Evolutionary conservation across 2,888 invertebrate species (phyloP), one percentile per base, ranked within the genome.

Genomic region (Agrilus mali): DNA sequence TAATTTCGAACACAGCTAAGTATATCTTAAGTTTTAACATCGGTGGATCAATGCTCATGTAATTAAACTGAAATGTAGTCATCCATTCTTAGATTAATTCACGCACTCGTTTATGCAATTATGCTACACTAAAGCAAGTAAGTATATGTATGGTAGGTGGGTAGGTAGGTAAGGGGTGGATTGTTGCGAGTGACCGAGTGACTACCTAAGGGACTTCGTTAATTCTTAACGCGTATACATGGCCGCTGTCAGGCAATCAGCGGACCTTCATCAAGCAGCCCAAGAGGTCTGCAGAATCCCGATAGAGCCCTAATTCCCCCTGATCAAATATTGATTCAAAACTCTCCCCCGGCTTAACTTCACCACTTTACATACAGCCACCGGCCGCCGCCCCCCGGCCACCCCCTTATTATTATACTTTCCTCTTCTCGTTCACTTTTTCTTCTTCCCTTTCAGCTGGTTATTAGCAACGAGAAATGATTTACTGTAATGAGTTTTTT

Each of bases 401-500:
- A 55, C 57, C 50, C 55, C 51, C 48, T 53, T 51, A 53, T 51
- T n/a, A n/a, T 54, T 49, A 27, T 27, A 27, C 4, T 27, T 10
- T 27, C 27, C 27, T 27, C 27, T 27, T 8, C 27, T 27, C 27
- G 27, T 10, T 27, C 27, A 50, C 49, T 48, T 47, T 40, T 44
- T 42, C 36, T 46, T 44, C 42, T 64, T 64, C n/a, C n/a, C n/a
- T 56, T 27, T 10, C 27, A 10, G 8, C 27, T 10, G 63, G 62
- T 70, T 73, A 73, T 72, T 72, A 71, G 71, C 65, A 71, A 71
- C 54, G 68, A 69, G 71, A 27, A 27, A 71, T 73, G 72, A 73
- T 73, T 73, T 73, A 73, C 72, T 70, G 70, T 73, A 72, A 73
- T 72, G 70, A 71, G 66, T 66, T 67, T 27, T 68, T 68, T 66